phyloP scores from a whole-genome alignment of 1,140 invertebrate species.

The Leptinotarsa lineolata region DNA sequence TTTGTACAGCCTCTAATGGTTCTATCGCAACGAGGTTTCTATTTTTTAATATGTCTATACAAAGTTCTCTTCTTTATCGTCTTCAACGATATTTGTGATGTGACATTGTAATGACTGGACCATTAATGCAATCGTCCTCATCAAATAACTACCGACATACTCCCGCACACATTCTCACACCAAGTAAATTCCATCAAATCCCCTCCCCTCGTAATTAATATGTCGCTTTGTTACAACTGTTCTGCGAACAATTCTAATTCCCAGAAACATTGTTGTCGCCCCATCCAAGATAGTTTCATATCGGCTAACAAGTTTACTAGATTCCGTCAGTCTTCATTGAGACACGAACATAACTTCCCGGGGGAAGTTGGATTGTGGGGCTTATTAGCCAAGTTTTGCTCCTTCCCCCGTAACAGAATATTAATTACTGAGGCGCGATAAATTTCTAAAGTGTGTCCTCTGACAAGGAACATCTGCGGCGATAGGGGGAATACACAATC shows the following conservation, averaged over 20 bases:
- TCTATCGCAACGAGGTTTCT: too few relatives aligned
- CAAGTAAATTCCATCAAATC: too few relatives aligned
- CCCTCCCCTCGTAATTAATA: too few relatives aligned
- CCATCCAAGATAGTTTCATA: background rate
- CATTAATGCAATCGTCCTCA: too few relatives aligned
- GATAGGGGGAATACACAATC: background rate
- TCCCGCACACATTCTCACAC: too few relatives aligned
- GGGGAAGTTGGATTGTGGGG: background rate
- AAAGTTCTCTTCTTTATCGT: too few relatives aligned
- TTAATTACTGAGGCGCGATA: background rate
- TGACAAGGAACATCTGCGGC: background rate
- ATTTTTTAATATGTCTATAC: too few relatives aligned
- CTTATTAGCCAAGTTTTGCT: background rate
- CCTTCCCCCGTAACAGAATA: background rate
- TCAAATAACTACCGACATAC: too few relatives aligned
- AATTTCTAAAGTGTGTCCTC: background rate
- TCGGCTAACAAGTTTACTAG: background rate
- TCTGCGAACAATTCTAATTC: background rate
- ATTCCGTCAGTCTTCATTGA: background rate
- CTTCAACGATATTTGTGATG: too few relatives aligned
- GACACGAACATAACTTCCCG: background rate
- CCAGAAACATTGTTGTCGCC: background rate
- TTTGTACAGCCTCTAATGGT: too few relatives aligned
- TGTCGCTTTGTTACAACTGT: too few relatives aligned
- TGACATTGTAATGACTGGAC: too few relatives aligned